These are phyloP conservation scores for Panopea generosa DNA, from an alignment of 2,888 invertebrate species.

Conservation along the genomic window DNA sequence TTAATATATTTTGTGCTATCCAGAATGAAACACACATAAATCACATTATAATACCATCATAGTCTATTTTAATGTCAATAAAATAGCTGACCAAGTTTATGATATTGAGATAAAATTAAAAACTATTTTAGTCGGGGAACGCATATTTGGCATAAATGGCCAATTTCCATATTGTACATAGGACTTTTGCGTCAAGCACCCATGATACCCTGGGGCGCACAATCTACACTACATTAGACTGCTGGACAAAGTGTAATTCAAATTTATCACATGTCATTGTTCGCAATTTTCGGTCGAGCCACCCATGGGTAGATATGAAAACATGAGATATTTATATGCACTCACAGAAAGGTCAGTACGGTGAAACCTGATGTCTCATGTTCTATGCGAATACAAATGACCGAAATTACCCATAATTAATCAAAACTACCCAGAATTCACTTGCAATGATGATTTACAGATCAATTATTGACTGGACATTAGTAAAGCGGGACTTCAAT, in stretches of 20 bases:
- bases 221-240: constrained; percentile 2
- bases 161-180: no score
- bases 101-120: no score
- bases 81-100: no score
- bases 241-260: constrained; percentile 1
- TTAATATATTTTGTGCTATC: no score
- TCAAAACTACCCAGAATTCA: constrained; percentile 9
- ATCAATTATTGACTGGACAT: background rate
- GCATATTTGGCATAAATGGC: no score
- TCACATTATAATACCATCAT: no score
- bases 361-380: constrained; percentile 2
- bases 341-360: background rate
- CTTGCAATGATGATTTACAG: background rate
- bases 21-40: no score
- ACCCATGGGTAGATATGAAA: constrained; percentile 9
- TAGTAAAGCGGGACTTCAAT: no score
- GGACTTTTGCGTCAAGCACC: no score
- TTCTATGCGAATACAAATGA: constrained; percentile 5
- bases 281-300: background rate
- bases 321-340: constrained; percentile 13
- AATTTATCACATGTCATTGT: constrained; percentile 14
- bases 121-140: no score
- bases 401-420: constrained; percentile 9
- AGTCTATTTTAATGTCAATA: no score
- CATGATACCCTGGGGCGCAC: background rate